Evolutionary conservation across 2,797 vertebrate genomes (phyloP), one percentile per base, ranked within the genome.

Genomic region (Zalophus californianus): DNA sequence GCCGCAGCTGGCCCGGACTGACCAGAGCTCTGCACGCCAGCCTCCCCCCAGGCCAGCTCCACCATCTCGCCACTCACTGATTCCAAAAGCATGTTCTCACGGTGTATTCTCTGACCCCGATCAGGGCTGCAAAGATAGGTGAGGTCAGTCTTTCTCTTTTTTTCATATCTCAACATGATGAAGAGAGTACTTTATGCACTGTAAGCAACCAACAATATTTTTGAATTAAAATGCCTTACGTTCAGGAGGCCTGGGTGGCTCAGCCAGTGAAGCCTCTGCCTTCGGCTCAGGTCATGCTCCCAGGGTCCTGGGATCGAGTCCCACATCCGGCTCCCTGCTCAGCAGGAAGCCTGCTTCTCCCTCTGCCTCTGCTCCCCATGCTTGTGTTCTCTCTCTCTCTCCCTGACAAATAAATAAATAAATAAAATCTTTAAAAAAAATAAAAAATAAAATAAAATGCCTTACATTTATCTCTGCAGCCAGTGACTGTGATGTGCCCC

Each of bases 1-100:
- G 3, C 18, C 12, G 20, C 5, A 15, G 20, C 1, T 3, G 0
- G 16, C 6, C 16, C 9, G 23, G 44, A 16, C 16, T 0, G 0
- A 3, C 38, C 4, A 0, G 5, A 25, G 29, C 70, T 20, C 25
- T 1, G 1, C 8, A 2, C 1, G 15, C 11, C 29, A 3, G 4
- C 27, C 50, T 66, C 12, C 35, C 21, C n/a, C 58, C 70, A 48
- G 21, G 48, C 20, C 58, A 60, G 58, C 56, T 13, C n/a, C 64
- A 11, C 6, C 23, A 1, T 18, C 1, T 21, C n/a, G 5, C 14
- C 1, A 8, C 18, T 20, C 64, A 13, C 27, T 27, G 18, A 12
- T 14, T 11, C 52, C 11, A 38, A 56, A 18, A 64, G 13, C 4
- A 2, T 10, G 18, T 4, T 6, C 21, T 12, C n/a, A 6, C 0